Conservation (phyloP, 2,797 vertebrate species). For the Octomys mimax region DNA sequence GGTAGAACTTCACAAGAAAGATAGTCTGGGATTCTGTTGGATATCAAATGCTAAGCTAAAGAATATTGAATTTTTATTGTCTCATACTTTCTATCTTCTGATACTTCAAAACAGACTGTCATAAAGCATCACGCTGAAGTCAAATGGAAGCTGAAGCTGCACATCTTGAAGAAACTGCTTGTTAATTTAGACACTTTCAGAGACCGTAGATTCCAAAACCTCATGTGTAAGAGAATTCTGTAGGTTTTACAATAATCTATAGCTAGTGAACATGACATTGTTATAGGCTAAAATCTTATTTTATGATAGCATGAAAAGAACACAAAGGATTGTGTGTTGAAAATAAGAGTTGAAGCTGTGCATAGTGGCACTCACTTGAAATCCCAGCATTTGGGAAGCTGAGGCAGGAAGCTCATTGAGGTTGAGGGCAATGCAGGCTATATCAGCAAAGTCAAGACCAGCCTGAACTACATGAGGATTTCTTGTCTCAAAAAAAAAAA, state of each 20-base stretch:
- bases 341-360: neutral
- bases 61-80: constrained; percentile 55
- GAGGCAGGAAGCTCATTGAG: neutral
- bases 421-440: neutral
- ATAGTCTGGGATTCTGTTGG: neutral
- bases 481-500: neutral
- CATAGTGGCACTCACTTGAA: neutral
- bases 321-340: neutral
- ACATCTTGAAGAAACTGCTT: constrained; percentile 24
- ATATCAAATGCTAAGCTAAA: neutral
- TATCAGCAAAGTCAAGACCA: neutral
- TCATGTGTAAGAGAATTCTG: neutral
- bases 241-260: neutral
- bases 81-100: neutral
- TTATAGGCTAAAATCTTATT: neutral
- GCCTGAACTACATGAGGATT: neutral
- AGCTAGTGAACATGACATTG: neutral
- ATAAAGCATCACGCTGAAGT: neutral
- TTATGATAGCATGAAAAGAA: neutral
- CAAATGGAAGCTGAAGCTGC: constrained; percentile 34
- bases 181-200: constrained; percentile 12
- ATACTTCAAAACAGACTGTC: neutral
- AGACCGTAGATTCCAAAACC: neutral
- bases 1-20: neutral
- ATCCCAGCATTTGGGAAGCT: neutral